phyloP scores from a whole-genome alignment of 2,113 vertebrate genomes.

The Rhinogobius similis region DNA sequence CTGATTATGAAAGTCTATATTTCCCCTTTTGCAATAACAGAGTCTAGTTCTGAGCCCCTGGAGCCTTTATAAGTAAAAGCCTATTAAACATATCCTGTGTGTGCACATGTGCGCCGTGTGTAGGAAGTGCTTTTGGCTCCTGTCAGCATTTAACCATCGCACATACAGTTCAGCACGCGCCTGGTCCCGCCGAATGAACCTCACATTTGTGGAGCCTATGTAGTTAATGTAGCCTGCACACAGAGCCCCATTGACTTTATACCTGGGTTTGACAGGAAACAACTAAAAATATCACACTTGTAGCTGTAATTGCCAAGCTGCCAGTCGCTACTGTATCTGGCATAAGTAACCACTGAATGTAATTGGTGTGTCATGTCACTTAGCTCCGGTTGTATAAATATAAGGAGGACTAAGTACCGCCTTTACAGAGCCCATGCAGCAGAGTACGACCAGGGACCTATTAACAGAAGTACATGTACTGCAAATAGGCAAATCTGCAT shows the following conservation, averaged over 20 bases:
- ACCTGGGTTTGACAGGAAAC: constrained; percentile 72
- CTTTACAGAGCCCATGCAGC: constrained; percentile 53
- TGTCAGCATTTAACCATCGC: constrained; percentile 32
- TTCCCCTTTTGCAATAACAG: neutral
- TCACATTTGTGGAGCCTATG: constrained; percentile 42
- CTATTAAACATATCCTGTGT: constrained; percentile 26
- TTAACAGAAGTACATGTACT: constrained; percentile 40
- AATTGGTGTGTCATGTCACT: constrained; percentile 79
- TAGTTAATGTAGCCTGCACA: constrained; percentile 59
- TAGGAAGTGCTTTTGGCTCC: constrained; percentile 29
- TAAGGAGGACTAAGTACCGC: constrained; percentile 68
- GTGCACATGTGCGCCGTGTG: constrained; percentile 22
- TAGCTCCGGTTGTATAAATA: constrained; percentile 73
- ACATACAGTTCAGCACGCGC: constrained; percentile 11
- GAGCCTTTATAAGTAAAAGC: constrained; percentile 10
- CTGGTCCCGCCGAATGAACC: constrained; percentile 34
- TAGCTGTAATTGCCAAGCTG: constrained; percentile 75
- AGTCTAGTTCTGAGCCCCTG: neutral
- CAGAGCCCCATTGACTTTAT: constrained; percentile 72
- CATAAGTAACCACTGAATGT: constrained; percentile 73
- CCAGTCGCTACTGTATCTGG: constrained; percentile 74
- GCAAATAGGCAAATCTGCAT: constrained; percentile 26
- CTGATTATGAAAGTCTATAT: constrained; percentile 1
- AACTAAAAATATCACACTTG: constrained; percentile 80
- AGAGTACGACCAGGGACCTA: constrained; percentile 54